Percentiles rank a stretch among this genome's conserved stretches.
These are phyloP conservation scores for Pyralis farinalis DNA, from an alignment of 2,888 invertebrate genomes.

Conservation along the genomic window DNA sequence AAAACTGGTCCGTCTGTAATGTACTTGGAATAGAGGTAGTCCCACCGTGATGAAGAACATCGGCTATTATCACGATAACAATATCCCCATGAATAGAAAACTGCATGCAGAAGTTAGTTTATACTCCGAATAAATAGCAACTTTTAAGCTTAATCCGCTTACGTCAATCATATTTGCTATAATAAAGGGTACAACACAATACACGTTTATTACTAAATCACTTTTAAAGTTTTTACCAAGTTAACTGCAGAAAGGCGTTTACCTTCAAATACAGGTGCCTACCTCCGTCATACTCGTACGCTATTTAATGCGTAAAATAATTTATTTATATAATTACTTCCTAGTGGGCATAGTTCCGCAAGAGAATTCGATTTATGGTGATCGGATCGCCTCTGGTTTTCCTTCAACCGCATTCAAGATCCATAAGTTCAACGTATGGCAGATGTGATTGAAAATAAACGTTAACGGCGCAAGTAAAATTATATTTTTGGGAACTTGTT, in stretches of 20 bases:
- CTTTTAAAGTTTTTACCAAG: conserved; percentile 15
- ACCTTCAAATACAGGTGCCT: conserved; percentile 28
- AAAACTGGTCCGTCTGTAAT: no score
- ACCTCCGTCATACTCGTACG: background rate
- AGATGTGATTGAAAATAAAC: background rate
- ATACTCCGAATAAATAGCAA: no score
- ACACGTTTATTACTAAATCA: background rate
- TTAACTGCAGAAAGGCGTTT: conserved; percentile 35
- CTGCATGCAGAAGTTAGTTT: no score
- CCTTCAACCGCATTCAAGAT: background rate
- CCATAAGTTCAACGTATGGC: background rate
- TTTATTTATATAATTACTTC: conserved; percentile 26
- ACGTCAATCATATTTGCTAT: no score
- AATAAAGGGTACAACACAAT: no score
- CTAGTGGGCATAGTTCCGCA: conserved; percentile 26
- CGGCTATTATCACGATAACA: no score
- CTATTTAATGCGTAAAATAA: conserved; percentile 14
- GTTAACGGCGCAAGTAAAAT: no score
- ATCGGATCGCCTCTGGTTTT: background rate
- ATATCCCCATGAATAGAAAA: no score
- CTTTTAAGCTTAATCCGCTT: no score
- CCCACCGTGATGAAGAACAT: no score
- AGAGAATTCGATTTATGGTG: conserved; percentile 16
- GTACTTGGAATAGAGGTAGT: no score
- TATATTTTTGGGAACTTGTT: no score